Evolutionary conservation across 2,113 vertebrate genomes (phyloP).

Genomic region (Notechis scutatus): DNA sequence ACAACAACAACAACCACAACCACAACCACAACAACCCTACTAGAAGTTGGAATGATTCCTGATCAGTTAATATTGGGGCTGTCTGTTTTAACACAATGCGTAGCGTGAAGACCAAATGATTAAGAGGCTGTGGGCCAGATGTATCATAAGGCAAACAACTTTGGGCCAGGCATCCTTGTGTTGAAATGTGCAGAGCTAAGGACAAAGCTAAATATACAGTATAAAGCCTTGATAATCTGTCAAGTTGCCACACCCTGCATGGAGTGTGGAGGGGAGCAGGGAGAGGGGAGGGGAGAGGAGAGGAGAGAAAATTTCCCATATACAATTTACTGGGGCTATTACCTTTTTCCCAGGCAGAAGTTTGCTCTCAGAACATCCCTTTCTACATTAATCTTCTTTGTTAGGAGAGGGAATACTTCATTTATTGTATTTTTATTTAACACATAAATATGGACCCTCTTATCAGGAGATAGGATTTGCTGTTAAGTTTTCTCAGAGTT

Average conservation of each 20-base stretch:
- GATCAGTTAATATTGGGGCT: background rate
- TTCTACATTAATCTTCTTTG: background rate
- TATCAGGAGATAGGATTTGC: background rate
- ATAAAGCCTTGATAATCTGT: accelerated
- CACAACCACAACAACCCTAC: background rate
- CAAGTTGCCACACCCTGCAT: background rate
- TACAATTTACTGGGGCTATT: background rate
- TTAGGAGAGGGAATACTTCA: background rate
- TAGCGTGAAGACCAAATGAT: background rate
- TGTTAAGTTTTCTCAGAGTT: background rate
- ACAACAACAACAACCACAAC: background rate
- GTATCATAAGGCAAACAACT: background rate
- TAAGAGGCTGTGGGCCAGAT: background rate
- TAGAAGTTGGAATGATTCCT: background rate
- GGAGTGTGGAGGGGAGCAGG: background rate
- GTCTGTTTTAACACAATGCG: background rate
- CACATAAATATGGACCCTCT: too few species aligned
- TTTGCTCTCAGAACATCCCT: background rate
- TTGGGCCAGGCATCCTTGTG: background rate
- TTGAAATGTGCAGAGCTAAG: background rate
- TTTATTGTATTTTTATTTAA: background rate
- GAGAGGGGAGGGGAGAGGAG: too few species aligned
- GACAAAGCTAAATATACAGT: background rate
- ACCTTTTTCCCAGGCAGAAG: background rate
- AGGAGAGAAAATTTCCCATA: background rate